Conservation (phyloP, 2,113 vertebrate genomes). For the Leptodactylus fuscus region DNA sequence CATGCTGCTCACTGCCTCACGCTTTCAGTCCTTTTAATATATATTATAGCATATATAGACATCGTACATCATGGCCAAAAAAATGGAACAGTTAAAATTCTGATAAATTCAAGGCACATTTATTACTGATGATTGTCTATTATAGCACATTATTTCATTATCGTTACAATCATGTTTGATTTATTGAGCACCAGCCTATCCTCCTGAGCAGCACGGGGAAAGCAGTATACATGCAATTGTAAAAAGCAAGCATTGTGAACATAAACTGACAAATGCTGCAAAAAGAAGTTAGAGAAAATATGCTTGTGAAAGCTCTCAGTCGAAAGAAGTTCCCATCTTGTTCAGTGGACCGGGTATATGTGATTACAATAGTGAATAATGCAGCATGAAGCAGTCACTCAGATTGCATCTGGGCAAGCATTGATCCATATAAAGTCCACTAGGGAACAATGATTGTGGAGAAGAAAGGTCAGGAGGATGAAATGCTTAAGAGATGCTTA, state of each 20-base stretch:
- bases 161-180: not conserved
- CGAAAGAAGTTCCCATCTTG: not conserved
- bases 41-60: not conserved
- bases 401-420: not conserved
- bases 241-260: not conserved
- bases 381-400: not conserved
- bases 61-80: not conserved
- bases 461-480: not conserved
- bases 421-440: conserved; percentile 23
- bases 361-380: conserved; percentile 21
- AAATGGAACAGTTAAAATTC: not conserved
- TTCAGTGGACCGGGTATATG: not conserved
- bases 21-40: not conserved
- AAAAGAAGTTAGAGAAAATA: not conserved
- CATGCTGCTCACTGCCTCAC: conserved; percentile 3
- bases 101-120: not conserved
- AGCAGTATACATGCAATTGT: not conserved
- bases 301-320: not conserved
- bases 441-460: not conserved
- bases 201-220: not conserved
- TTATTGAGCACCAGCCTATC: not conserved
- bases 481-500: not conserved
- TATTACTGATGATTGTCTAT: not conserved
- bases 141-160: not conserved
- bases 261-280: not conserved